phyloP scores from a whole-genome alignment of 2,113 vertebrate genomes.

The Cryptomyrus ogoouensis region DNA sequence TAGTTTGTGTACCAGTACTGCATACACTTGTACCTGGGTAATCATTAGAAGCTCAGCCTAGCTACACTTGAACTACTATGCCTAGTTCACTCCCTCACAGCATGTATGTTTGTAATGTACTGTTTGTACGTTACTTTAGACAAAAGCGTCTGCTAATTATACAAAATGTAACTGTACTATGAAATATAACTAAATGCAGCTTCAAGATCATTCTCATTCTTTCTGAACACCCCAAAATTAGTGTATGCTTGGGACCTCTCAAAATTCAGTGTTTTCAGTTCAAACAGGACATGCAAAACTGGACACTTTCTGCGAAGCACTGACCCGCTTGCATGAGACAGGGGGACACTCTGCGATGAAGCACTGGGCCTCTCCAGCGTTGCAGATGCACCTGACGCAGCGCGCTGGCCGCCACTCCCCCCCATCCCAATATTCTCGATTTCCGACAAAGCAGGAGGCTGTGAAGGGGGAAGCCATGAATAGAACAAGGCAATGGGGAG shows the following conservation, averaged over 20 bases:
- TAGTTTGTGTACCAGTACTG: neutral
- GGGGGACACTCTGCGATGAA: slow-evolving; percentile 69
- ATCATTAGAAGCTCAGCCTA: neutral
- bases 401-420: slow-evolving; percentile 67
- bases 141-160: neutral
- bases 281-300: neutral
- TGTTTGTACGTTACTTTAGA: neutral
- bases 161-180: neutral
- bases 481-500: neutral
- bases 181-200: neutral
- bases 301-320: neutral
- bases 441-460: slow-evolving; percentile 77
- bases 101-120: neutral
- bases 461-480: neutral
- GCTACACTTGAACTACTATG: neutral
- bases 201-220: neutral
- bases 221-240: neutral
- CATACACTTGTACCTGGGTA: neutral
- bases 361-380: slow-evolving; percentile 58
- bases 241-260: neutral
- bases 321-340: slow-evolving; percentile 71
- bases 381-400: slow-evolving; percentile 77
- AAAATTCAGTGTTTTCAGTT: neutral
- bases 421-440: slow-evolving; percentile 57
- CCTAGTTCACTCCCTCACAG: neutral